These are phyloP conservation scores for Platyscapa corneri DNA, from an alignment of 1,140 invertebrate species.

Conservation along the genomic window DNA sequence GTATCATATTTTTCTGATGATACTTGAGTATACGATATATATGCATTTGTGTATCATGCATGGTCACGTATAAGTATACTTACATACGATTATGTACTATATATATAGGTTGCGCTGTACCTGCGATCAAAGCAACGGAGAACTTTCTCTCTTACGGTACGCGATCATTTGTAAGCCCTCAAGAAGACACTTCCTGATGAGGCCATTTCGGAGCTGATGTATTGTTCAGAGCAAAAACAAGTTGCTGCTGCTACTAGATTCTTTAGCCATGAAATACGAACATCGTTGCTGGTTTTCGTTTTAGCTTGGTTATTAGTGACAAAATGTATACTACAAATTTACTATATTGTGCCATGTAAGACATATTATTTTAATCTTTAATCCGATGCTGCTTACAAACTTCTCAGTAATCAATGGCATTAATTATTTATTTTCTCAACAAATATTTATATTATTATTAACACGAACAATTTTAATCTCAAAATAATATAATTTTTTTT, in stretches of 20 bases:
- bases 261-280: slow-evolving; percentile 26
- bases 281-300: neutral
- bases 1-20: no score
- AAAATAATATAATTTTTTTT: no score
- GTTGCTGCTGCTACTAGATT: neutral
- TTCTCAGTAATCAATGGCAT: neutral
- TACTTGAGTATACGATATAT: no score
- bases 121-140: neutral
- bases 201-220: slow-evolving; percentile 25
- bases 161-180: slow-evolving; percentile 28
- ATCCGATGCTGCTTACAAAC: neutral
- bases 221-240: neutral
- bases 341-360: neutral
- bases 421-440: no score
- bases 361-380: neutral
- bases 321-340: neutral
- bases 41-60: neutral
- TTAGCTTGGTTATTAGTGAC: neutral
- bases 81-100: neutral
- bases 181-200: slow-evolving; percentile 43
- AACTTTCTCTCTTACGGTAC: neutral
- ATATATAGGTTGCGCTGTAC: neutral
- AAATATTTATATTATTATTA: no score
- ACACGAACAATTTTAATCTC: no score
- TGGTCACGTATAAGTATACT: neutral